phyloP scores from a whole-genome alignment of 2,797 vertebrate species.

The Anolis apletophallus region DNA sequence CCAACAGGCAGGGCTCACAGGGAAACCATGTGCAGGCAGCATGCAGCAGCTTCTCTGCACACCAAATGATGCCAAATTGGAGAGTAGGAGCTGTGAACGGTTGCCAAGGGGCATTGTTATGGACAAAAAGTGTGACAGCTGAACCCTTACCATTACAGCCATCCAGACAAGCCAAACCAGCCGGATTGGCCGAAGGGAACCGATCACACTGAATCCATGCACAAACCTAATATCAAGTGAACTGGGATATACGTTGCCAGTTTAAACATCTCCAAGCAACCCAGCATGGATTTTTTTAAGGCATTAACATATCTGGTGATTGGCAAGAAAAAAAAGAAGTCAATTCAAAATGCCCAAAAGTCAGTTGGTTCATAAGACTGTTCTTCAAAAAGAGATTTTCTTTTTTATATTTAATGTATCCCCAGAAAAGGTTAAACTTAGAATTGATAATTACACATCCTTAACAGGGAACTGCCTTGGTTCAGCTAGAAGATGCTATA shows the following conservation, averaged over 20 bases:
- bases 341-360: neutral
- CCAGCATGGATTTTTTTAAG: neutral
- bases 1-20: too few relatives aligned
- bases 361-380: neutral
- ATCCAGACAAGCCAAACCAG: too few relatives aligned
- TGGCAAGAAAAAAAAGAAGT: neutral
- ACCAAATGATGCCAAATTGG: too few relatives aligned
- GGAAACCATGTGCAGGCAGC: too few relatives aligned
- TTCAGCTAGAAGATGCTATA: neutral
- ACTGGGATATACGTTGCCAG: neutral
- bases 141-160: too few relatives aligned
- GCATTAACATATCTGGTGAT: neutral
- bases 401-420: neutral
- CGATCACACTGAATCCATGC: too few relatives aligned
- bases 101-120: too few relatives aligned
- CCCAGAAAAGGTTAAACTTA: neutral
- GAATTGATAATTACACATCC: neutral
- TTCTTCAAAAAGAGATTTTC: slow-evolving; percentile 1
- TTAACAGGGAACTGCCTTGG: neutral
- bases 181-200: too few relatives aligned
- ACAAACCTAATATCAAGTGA: neutral
- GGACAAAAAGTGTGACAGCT: too few relatives aligned
- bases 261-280: neutral
- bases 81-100: too few relatives aligned
- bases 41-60: too few relatives aligned